phyloP scores from a whole-genome alignment of 92 coral and sea anemone genomes.

The Montipora capitata region DNA sequence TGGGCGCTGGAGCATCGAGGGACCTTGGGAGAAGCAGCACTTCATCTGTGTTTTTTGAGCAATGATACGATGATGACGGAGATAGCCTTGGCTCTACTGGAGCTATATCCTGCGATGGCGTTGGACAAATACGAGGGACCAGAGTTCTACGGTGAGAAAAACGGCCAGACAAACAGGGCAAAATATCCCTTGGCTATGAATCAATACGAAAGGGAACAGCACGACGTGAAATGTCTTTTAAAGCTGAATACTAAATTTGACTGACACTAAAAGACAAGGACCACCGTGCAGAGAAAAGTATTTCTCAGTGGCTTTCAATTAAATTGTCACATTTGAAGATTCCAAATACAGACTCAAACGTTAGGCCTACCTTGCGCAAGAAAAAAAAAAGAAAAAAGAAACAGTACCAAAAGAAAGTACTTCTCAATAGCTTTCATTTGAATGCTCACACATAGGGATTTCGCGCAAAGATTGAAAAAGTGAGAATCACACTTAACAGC shows the following conservation, averaged over 20 bases:
- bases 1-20: constrained; percentile 86
- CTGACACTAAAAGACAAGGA: no score
- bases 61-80: constrained; percentile 70
- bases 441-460: no score
- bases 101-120: constrained; percentile 87
- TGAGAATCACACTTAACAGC: no score
- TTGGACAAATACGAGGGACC: constrained; percentile 87
- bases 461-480: no score
- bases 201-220: not conserved
- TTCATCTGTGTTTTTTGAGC: constrained; percentile 85
- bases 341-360: no score
- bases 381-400: not conserved
- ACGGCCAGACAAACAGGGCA: not conserved
- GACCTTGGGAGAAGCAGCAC: constrained; percentile 84
- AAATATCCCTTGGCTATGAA: no score
- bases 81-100: constrained; percentile 79
- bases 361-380: no score
- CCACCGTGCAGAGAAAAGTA: no score
- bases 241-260: no score
- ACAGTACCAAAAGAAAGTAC: not conserved
- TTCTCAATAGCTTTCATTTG: not conserved
- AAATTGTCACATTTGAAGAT: not conserved
- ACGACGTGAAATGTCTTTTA: not conserved
- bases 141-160: constrained; percentile 79
- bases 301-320: no score